Conservation (phyloP, 92 coral and sea anemone genomes). For the Blastomussa wellsi region DNA sequence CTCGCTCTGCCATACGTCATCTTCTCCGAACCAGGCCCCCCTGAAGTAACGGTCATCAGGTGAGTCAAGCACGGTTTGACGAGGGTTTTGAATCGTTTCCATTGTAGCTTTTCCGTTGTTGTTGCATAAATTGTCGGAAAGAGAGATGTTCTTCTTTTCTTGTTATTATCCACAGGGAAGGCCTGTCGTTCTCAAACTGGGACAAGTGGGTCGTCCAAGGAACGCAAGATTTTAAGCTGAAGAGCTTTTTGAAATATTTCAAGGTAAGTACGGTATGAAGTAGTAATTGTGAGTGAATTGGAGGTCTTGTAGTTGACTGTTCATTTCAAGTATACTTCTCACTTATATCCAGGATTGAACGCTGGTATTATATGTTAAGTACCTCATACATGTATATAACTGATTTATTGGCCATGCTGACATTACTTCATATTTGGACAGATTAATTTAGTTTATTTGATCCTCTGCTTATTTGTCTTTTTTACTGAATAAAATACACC, state of each 20-base stretch:
- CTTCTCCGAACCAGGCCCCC: constrained; percentile 96
- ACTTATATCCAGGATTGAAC: too few relatives aligned
- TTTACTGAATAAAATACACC: too few relatives aligned
- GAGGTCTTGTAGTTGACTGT: background rate
- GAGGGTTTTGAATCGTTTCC: background rate
- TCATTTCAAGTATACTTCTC: too few relatives aligned
- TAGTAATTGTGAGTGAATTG: background rate
- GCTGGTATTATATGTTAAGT: too few relatives aligned
- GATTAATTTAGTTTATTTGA: too few relatives aligned
- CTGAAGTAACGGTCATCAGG: constrained; percentile 78
- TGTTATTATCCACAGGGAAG: constrained; percentile 62
- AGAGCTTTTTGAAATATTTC: constrained; percentile 76
- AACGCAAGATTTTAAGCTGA: constrained; percentile 74
- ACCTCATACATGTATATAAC: too few relatives aligned
- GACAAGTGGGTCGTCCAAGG: constrained; percentile 94
- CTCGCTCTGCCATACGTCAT: constrained; percentile 89
- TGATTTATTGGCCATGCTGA: too few relatives aligned
- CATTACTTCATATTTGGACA: too few relatives aligned
- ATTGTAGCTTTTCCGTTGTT: background rate
- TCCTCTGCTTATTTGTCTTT: too few relatives aligned
- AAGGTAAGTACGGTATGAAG: constrained; percentile 55
- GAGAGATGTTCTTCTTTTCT: background rate
- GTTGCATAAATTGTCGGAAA: background rate
- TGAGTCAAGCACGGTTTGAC: constrained; percentile 23
- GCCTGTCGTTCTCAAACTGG: constrained; percentile 86